A percentile compares a stretch with the other conserved stretches of the same genome.
Evolutionary conservation across 2,888 invertebrate species (phyloP).

Genomic region (Synanthedon tipuliformis): DNA sequence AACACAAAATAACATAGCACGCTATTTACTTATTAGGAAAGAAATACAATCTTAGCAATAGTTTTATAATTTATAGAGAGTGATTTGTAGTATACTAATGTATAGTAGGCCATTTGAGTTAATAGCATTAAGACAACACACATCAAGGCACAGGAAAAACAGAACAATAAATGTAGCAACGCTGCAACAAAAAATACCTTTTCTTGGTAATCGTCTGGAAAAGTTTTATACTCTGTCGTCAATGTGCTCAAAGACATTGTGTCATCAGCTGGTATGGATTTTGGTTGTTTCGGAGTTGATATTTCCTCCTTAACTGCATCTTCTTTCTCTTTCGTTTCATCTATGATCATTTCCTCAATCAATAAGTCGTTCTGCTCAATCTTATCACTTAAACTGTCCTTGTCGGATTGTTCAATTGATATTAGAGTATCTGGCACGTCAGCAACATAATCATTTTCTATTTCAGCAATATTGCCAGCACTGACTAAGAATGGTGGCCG

Average conservation of each 20-base stretch:
- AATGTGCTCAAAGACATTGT: slow-evolving; percentile 66
- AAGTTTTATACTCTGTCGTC: slow-evolving; percentile 78
- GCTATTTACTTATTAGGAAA: no score
- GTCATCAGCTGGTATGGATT: slow-evolving; percentile 47
- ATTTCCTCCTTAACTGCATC: slow-evolving; percentile 23
- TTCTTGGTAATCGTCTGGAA: slow-evolving; percentile 76
- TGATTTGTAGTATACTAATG: slow-evolving; percentile 21
- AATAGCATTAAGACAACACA: slow-evolving; percentile 23
- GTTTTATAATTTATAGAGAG: slow-evolving; percentile 21
- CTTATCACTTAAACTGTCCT: slow-evolving; percentile 31
- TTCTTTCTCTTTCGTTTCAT: slow-evolving; percentile 25
- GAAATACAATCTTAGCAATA: slow-evolving; percentile 11
- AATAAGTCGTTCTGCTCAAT: slow-evolving; percentile 46
- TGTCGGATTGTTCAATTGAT: slow-evolving; percentile 11
- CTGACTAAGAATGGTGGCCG: slow-evolving; percentile 53
- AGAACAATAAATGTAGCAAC: slow-evolving; percentile 22
- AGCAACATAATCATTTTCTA: slow-evolving; percentile 20
- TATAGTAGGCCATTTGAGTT: slow-evolving; percentile 28
- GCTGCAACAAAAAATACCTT: slow-evolving; percentile 65
- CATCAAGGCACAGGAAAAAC: slow-evolving; percentile 15
- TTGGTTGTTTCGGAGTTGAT: slow-evolving; percentile 27
- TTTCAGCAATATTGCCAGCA: slow-evolving; percentile 35
- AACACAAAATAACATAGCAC: no score
- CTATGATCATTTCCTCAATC: slow-evolving; percentile 49
- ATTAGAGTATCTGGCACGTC: slow-evolving; percentile 8